Conservation (phyloP, 2,797 vertebrate species). For the Salmo trutta region DNA sequence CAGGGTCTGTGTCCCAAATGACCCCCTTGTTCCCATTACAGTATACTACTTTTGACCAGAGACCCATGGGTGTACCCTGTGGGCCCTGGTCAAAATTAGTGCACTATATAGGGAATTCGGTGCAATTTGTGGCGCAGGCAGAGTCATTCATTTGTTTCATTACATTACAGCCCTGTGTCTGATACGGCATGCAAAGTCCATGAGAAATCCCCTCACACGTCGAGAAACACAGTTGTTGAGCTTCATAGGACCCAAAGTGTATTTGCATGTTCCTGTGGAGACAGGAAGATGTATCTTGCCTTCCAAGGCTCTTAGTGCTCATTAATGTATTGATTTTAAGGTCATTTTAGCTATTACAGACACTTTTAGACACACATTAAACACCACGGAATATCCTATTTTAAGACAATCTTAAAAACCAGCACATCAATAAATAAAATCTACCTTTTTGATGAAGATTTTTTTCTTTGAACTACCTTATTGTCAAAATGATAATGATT, state of each 20-base stretch:
- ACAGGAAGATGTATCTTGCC: constrained; percentile 50
- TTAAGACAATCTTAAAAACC: neutral
- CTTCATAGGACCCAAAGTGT: constrained; percentile 54
- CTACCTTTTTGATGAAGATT: neutral
- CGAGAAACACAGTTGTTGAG: constrained; percentile 26
- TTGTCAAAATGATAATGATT: neutral
- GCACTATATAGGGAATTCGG: no score
- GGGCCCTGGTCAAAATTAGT: no score
- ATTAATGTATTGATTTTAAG: constrained; percentile 69
- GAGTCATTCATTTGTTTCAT: constrained; percentile 61
- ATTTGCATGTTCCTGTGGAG: constrained; percentile 68
- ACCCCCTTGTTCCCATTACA: no score
- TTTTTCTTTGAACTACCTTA: neutral
- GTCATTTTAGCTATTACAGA: constrained; percentile 49
- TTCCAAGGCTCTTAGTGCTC: constrained; percentile 60
- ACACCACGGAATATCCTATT: constrained; percentile 4
- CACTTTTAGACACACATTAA: constrained; percentile 32
- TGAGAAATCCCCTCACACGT: constrained; percentile 58
- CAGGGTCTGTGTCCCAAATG: no score
- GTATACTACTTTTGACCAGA: no score
- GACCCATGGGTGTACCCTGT: no score
- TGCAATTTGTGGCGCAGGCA: constrained; percentile 45
- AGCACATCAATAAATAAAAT: neutral
- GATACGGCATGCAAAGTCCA: constrained; percentile 47
- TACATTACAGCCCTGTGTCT: constrained; percentile 30